Conservation (phyloP, 2,797 vertebrate species). For the Anguilla anguilla region DNA sequence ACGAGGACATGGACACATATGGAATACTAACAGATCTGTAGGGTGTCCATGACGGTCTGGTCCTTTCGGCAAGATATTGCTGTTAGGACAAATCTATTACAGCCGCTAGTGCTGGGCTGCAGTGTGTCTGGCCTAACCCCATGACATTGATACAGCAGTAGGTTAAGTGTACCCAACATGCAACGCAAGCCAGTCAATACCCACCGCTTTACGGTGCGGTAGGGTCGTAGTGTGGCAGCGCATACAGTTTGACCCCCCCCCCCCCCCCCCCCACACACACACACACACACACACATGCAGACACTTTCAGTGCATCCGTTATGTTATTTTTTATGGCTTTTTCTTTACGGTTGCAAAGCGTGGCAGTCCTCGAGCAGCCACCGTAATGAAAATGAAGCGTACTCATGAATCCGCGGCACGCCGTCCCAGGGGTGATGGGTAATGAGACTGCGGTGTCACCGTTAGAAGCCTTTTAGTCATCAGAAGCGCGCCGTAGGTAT, state of each 20-base stretch:
- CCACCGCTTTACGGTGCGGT: not conserved
- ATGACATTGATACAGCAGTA: not conserved
- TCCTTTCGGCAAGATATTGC: not conserved
- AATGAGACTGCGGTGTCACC: conserved; percentile 5
- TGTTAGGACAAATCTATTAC: not conserved
- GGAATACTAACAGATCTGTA: not conserved
- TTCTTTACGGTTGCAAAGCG: not conserved
- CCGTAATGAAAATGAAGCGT: conserved; percentile 1
- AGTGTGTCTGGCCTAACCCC: not conserved
- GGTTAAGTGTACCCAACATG: conserved; percentile 1
- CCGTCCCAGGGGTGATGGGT: not conserved
- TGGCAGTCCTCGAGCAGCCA: not conserved
- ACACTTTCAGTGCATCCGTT: not conserved
- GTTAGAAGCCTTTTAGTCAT: not conserved
- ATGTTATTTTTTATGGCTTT: not conserved
- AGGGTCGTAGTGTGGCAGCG: not conserved
- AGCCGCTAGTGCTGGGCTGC: not conserved
- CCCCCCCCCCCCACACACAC: not conserved
- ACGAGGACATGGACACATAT: conserved; percentile 20
- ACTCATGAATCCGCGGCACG: not conserved
- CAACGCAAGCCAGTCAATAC: not conserved
- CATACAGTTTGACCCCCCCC: not conserved
- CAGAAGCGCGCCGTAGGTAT: not conserved
- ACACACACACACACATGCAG: not conserved
- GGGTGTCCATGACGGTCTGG: not conserved